Conservation (phyloP, 2,113 vertebrate species). For the Nycticebus coucang region DNA sequence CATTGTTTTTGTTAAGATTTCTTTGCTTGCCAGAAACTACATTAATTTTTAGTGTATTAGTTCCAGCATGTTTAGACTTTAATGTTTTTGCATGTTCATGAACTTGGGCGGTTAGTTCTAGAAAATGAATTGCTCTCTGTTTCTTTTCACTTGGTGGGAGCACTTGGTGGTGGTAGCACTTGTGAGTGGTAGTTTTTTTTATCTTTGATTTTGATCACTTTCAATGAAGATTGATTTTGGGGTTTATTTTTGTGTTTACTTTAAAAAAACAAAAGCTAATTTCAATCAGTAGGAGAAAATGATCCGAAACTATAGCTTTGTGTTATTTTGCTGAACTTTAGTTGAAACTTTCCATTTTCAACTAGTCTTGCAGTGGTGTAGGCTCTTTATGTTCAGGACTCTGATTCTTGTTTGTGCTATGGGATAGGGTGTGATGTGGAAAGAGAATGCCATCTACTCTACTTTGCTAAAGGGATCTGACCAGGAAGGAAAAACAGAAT, state of each 20-base stretch:
- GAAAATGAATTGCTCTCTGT: constrained; percentile 3
- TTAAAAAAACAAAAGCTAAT: neutral
- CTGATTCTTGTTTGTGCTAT: neutral
- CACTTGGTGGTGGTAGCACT: neutral
- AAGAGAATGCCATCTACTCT: neutral
- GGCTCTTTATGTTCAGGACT: neutral
- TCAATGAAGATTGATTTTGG: neutral
- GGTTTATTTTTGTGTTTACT: neutral
- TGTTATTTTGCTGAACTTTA: neutral
- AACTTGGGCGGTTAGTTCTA: neutral
- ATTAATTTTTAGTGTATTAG: neutral
- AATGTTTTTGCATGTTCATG: constrained; percentile 32
- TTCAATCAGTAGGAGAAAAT: neutral
- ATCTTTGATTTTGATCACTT: constrained; percentile 44
- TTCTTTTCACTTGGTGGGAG: neutral
- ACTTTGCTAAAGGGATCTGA: neutral
- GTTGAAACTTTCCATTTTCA: neutral
- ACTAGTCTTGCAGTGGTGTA: neutral
- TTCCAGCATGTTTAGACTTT: constrained; percentile 1
- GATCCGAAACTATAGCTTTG: neutral
- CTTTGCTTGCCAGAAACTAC: constrained; percentile 33
- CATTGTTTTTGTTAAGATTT: constrained; percentile 52
- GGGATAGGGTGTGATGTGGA: neutral
- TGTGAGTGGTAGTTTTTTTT: neutral
- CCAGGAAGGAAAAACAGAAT: neutral